A percentile compares a stretch with the other conserved stretches of the same genome.
phyloP scores from a whole-genome alignment of 2,113 vertebrate species.

The Centropristis striata region DNA sequence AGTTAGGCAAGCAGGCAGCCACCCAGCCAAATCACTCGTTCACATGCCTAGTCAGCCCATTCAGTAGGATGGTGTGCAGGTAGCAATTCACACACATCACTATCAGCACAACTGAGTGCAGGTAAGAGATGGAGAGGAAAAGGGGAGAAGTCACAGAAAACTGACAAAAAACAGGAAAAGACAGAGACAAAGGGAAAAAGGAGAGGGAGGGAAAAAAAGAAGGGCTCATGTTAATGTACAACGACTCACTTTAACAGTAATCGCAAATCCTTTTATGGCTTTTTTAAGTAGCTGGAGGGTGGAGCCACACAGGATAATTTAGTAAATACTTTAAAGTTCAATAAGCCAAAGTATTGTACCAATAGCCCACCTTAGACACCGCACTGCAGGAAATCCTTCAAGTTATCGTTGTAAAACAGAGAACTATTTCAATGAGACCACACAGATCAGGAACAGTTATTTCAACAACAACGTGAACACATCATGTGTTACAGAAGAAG shows the following conservation, averaged over 20 bases:
- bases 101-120: constrained; percentile 29
- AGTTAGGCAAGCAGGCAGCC: constrained; percentile 64
- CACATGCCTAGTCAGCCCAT: constrained; percentile 75
- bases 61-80: constrained; percentile 65
- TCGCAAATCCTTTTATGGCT: constrained; percentile 35
- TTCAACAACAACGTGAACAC: neutral
- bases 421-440: neutral
- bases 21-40: constrained; percentile 73
- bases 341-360: neutral
- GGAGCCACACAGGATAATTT: constrained; percentile 5
- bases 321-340: constrained; percentile 1
- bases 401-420: neutral
- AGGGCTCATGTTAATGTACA: constrained; percentile 13
- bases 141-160: constrained; percentile 19
- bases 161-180: constrained; percentile 6
- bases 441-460: too few species aligned
- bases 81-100: constrained; percentile 49
- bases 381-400: neutral
- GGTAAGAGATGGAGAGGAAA: constrained; percentile 33
- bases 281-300: constrained; percentile 8
- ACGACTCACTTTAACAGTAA: constrained; percentile 12
- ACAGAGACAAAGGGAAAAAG: neutral
- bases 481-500: neutral
- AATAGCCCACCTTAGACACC: neutral
- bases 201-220: neutral